Evolutionary conservation across 35 echinoderm and acorn worm species (phyloP), one percentile per base, ranked within the genome.

Genomic region (Lytechinus pictus): DNA sequence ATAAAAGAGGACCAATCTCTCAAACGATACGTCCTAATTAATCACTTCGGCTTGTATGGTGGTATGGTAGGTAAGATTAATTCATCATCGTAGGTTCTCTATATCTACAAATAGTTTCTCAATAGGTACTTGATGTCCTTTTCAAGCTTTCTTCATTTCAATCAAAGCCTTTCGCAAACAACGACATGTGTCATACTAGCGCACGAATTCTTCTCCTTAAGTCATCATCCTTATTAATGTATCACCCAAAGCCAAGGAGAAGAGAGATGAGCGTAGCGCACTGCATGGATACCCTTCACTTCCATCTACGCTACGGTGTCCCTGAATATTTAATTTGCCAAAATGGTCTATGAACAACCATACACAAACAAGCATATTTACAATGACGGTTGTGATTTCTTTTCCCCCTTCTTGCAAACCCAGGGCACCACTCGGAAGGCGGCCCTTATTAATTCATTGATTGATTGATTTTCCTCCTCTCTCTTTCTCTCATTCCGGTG

Each of bases 371-470:
- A 90, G 29, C 52, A 27, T 54, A 90, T 90, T 90, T 90, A 44
- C 88, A 90, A 90, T 90, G 88, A 90, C 88, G 52, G 28, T 5
- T 90, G 88, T 90, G 29, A 90, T 44, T 54, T 33, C 27, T 52
- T 90, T 89, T 90, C 52, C 8, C 88, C 88, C 28, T 21, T 27
- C 19, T 90, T 21, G 28, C 88, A 33, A 21, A 90, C 14, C 92
- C 16, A 10, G 55, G n/a, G 27, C 1, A 57, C 9, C n/a, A 54
- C 54, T 52, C 54, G 92, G 54, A 57, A 54, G 29, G 54, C 28
- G 54, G 27, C 53, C 92, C 92, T 93, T 93, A 93, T 93, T 93
- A 93, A 93, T 93, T 93, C 92, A 93, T 93, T 93, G 92, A 93
- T 93, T 93, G 92, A 93, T 93, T 93, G 52, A 55, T 93, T 93